Evolutionary conservation across 2,888 invertebrate species (phyloP).

Genomic region (Cenopis cana): DNA sequence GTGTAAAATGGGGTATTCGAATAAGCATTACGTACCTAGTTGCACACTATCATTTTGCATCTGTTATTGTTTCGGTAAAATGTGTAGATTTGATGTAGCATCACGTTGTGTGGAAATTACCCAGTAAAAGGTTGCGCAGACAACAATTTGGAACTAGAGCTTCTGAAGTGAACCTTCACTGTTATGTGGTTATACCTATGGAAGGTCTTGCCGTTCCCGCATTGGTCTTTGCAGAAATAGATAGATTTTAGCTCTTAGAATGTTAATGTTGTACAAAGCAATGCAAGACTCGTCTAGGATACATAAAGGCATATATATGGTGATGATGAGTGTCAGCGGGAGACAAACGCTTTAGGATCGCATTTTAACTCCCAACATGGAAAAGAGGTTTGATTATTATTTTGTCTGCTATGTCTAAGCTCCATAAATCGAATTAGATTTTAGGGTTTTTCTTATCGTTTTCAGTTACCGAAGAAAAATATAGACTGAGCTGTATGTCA

Average conservation of each 20-base stretch:
- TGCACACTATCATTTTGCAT: neutral
- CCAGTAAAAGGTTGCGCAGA: too few species aligned
- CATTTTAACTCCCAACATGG: neutral
- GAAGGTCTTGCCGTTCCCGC: too few species aligned
- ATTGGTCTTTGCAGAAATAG: too few species aligned
- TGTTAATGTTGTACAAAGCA: too few species aligned
- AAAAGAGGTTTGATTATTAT: neutral
- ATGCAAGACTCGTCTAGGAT: too few species aligned
- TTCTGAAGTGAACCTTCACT: too few species aligned
- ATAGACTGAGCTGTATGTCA: neutral
- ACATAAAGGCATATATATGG: too few species aligned
- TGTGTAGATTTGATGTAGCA: neutral
- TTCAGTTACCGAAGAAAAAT: neutral
- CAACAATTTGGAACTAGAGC: too few species aligned
- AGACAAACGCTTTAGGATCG: neutral
- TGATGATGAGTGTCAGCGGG: neutral
- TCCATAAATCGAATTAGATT: neutral
- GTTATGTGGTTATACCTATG: too few species aligned
- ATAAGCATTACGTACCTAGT: neutral
- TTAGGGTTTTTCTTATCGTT: too few species aligned
- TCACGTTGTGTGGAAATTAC: neutral
- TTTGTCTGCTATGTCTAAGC: neutral
- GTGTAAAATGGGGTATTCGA: neutral
- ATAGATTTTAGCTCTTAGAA: too few species aligned
- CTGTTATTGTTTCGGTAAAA: neutral